Conservation (phyloP, 2,797 vertebrate genomes). For the Scolopax bukidnonensis region DNA sequence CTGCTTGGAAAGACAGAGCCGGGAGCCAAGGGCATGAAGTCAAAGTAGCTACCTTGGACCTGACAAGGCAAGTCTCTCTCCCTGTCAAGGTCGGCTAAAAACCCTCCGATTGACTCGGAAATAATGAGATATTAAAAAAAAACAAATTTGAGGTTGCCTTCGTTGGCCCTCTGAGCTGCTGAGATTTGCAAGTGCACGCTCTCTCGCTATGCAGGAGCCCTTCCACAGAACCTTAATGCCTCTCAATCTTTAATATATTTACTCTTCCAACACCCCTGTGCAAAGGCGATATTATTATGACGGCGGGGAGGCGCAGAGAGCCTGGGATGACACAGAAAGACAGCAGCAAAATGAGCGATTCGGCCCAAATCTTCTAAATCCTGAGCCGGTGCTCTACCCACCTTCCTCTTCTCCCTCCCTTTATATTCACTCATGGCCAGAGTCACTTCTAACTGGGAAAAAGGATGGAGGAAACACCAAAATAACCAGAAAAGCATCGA, state of each 20-base stretch:
- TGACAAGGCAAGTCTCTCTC: neutral
- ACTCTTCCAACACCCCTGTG: neutral
- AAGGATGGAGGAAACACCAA: neutral
- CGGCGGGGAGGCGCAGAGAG: neutral
- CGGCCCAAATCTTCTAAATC: slow-evolving; percentile 1
- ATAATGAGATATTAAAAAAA: slow-evolving; percentile 47
- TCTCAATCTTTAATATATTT: slow-evolving; percentile 45
- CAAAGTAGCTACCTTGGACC: neutral
- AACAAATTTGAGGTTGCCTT: neutral
- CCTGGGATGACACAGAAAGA: slow-evolving; percentile 21
- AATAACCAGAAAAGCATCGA: neutral
- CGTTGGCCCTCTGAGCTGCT: neutral
- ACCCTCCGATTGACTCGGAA: neutral
- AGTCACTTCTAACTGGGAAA: neutral
- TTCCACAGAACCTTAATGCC: slow-evolving; percentile 27
- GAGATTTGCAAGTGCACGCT: neutral
- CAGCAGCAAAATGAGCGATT: slow-evolving; percentile 28
- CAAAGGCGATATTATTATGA: neutral
- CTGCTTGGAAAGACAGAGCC: rapidly evolving
- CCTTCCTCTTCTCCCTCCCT: neutral
- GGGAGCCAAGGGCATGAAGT: rapidly evolving
- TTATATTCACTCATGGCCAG: neutral
- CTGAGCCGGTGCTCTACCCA: neutral
- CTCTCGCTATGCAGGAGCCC: neutral
- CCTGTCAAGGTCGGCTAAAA: neutral